Evolutionary conservation across 2,888 invertebrate species (phyloP), one percentile per base, ranked within the genome.

Genomic region (Portevinia maculata): DNA sequence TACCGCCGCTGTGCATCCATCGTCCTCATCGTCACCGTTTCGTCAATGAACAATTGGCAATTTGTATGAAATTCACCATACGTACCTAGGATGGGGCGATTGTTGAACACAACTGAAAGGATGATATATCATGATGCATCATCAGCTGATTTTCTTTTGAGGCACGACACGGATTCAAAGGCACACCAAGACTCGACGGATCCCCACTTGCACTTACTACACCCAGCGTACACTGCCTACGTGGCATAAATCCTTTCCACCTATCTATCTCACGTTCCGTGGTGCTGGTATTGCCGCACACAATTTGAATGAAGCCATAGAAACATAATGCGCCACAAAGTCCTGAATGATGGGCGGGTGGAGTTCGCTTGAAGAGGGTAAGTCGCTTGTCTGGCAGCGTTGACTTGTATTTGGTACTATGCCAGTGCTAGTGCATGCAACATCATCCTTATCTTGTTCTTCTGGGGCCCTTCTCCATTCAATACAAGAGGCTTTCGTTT

Each of bases 261-360:
- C 60, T 65, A 59, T 41, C 32, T 71, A 78, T 78, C 60, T 48
- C 71, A 78, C 71, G 78, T 78, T 78, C 44, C 65, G 55, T 34
- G 28, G 24, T 37, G 55, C 3, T 13, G 15, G 1, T 32, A 34
- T 17, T 48, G 60, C 32, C 57, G 32, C 15, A 46, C n/a, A 46
- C 69, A 71, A 78, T 78, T 83, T 83, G 83, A 83, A 83, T 83
- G 67, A 78, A 78, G 11, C 64, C 64, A 81, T 57, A 34, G 81
- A 70, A 71, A 78, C 62, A 83, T 83, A 83, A 83, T 83, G 73
- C 78, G 78, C 78, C 78, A 78, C 83, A 71, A 78, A 83, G 71
- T 73, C 78, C 83, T 78, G 83, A 78, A 78, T 83, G 65, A 60
- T 44, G 76, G 67, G 53, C 50, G 76, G 67, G 53, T 71, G 69